Conservation (phyloP, 2,113 vertebrate genomes). For the Apeltes quadracus region DNA sequence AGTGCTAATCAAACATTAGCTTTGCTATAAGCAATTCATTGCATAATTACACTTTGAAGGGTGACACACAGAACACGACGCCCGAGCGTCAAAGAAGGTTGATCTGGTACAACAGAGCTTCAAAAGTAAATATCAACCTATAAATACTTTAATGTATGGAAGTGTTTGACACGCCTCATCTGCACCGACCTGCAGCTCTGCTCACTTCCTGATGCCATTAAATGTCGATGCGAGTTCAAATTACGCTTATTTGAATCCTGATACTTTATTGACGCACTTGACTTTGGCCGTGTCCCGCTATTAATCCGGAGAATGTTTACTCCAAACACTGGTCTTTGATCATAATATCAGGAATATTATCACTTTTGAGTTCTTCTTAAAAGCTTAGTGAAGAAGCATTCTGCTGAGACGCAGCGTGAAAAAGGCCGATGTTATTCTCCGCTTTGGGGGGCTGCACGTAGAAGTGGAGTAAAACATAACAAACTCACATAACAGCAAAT, state of each 20-base stretch:
- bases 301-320: neutral
- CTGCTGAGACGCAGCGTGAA: neutral
- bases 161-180: neutral
- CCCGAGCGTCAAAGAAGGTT: too few relatives aligned
- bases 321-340: slow-evolving; percentile 7
- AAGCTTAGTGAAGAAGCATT: neutral
- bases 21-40: neutral
- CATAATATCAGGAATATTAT: neutral
- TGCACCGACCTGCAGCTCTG: neutral
- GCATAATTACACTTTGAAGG: neutral
- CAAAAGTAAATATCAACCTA: neutral
- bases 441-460: slow-evolving; percentile 7
- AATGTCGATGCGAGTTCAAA: neutral
- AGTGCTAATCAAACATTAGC: neutral
- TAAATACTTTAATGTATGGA: neutral
- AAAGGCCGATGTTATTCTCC: slow-evolving; percentile 23
- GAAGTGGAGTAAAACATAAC: slow-evolving; percentile 1
- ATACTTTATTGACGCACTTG: neutral
- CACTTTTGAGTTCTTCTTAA: neutral
- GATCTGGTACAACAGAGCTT: neutral
- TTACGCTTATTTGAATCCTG: neutral
- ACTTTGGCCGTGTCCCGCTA: neutral
- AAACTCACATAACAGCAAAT: too few relatives aligned
- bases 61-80: neutral
- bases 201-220: neutral